Evolutionary conservation across 2,888 invertebrate species (phyloP), one percentile per base, ranked within the genome.

Genomic region (Temnothorax ravouxi): DNA sequence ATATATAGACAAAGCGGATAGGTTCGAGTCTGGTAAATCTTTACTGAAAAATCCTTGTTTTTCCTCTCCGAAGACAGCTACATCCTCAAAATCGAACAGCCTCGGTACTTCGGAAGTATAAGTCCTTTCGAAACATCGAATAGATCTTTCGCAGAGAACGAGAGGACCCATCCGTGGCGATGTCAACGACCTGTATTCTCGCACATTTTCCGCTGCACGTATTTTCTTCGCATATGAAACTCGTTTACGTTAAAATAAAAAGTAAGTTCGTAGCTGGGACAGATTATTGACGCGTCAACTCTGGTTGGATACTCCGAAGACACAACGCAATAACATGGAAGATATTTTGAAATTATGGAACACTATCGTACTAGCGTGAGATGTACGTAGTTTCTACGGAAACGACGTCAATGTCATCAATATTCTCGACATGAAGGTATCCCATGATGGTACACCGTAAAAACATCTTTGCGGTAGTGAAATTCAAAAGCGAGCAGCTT

Each of bases 381-480:
- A 59, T 44, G 41, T 29, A 41, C 54, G 77, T 25, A 56, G 52
- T 83, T 81, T 82, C 61, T 54, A 25, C 47, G 21, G 71, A 41
- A 66, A 79, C 71, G 71, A 61, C 80, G 71, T 71, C 79, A 62
- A 80, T 66, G 84, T 84, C 83, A 81, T 88, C 86, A 66, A 86
- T 88, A 88, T 88, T 88, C 88, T 52, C 69, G 80, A 61, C 62
- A 71, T 41, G 84, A 74, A 69, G 83, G 75, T 81, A 50, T 67
- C 69, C 56, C 44, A 64, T 50, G 84, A 83, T 82, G 85, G 83
- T 62, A 47, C 62, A 50, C 71, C 84, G 86, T 77, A 74, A 85
- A 74, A 88, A 86, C 83, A 74, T 83, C 79, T 81, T 54, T 15
- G 34, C 52, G 56, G 25, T 61, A 62, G 84, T 69, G 79, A 84